Evolutionary conservation across 53 echinoderm and acorn worm species (phyloP).

Genomic region (Crossaster papposus): DNA sequence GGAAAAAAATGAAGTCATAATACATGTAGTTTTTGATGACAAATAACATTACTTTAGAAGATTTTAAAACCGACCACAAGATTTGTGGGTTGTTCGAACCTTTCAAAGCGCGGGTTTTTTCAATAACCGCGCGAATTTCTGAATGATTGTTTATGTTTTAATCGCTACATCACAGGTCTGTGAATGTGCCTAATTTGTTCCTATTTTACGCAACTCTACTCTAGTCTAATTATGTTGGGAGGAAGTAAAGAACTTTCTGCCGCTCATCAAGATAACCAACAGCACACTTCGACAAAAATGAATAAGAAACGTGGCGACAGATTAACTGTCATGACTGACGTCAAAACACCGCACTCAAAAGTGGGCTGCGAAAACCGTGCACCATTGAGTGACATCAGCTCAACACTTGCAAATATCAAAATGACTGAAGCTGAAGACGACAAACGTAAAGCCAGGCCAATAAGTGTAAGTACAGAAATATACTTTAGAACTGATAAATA

Average conservation of each 20-base stretch:
- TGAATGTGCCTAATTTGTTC: background rate
- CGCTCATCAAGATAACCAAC: background rate
- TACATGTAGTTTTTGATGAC: too few relatives aligned
- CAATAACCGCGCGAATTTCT: background rate
- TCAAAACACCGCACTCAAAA: background rate
- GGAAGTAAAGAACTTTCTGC: background rate
- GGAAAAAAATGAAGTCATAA: too few relatives aligned
- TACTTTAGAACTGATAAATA: too few relatives aligned
- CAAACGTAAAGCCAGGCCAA: background rate
- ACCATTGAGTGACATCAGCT: slow-evolving; percentile 30
- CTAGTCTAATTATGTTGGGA: background rate
- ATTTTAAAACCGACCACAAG: background rate
- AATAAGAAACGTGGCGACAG: background rate
- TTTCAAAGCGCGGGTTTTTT: slow-evolving; percentile 11
- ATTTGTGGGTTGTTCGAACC: background rate
- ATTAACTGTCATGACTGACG: too few relatives aligned
- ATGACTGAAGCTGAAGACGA: background rate
- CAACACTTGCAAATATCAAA: background rate
- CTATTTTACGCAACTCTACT: background rate
- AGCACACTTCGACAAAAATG: background rate
- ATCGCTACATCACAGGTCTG: too few relatives aligned
- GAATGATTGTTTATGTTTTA: too few relatives aligned
- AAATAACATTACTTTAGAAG: background rate
- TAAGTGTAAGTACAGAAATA: background rate
- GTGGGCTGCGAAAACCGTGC: background rate